phyloP scores from a whole-genome alignment of 2,113 vertebrate species.

The Leiothrix lutea region DNA sequence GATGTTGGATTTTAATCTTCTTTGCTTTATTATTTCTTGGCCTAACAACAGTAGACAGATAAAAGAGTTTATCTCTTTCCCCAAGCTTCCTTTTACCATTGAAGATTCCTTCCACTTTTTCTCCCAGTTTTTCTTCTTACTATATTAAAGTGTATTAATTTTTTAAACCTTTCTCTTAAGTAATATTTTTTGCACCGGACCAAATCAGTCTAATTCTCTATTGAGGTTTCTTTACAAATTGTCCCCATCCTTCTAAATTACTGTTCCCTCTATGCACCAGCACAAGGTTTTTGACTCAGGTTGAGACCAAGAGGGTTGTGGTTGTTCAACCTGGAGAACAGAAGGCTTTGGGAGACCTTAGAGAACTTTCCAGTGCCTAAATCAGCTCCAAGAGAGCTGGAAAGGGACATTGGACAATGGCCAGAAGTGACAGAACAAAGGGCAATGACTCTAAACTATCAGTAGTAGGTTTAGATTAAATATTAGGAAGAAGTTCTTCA shows the following conservation, averaged over 20 bases:
- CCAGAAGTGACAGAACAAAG: neutral
- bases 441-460: neutral
- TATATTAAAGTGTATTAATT: neutral
- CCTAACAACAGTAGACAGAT: neutral
- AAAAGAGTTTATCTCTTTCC: neutral
- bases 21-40: neutral
- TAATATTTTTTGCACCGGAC: neutral
- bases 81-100: neutral
- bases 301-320: neutral
- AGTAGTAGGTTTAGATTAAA: neutral
- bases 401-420: neutral
- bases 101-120: neutral
- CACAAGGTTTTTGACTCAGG: neutral
- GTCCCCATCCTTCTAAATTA: neutral
- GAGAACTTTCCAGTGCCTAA: neutral
- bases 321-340: neutral
- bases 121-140: neutral
- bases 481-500: neutral
- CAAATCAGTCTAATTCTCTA: neutral
- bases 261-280: neutral
- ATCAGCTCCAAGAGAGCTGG: neutral
- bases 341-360: neutral
- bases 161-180: neutral
- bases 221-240: neutral
- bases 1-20: constrained; percentile 4